These are phyloP conservation scores for Acinonyx jubatus DNA, from an alignment of 2,113 vertebrate species.

Conservation along the genomic window DNA sequence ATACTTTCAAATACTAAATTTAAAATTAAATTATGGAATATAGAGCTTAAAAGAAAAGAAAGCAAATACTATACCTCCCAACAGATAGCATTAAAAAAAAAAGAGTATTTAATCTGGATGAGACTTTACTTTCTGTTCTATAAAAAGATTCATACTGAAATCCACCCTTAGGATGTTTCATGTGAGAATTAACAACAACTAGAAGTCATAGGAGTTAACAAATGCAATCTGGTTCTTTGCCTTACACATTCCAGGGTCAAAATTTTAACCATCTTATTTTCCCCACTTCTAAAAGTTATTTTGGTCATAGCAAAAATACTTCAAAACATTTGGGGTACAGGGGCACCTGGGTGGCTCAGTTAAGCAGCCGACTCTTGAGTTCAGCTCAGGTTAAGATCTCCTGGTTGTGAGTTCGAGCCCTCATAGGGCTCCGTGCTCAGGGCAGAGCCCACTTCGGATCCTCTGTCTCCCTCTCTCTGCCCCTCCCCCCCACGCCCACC, in stretches of 20 bases:
- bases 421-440: too few species aligned
- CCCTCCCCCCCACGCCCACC: too few species aligned
- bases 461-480: too few species aligned
- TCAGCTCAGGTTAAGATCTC: too few species aligned
- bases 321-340: background rate
- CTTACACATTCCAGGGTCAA: background rate
- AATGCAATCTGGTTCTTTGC: background rate
- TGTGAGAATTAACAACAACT: background rate
- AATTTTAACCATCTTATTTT: background rate
- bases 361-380: too few species aligned
- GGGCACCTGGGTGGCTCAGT: too few species aligned
- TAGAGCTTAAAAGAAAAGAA: background rate
- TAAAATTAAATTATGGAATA: constrained; percentile 7
- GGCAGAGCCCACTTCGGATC: too few species aligned
- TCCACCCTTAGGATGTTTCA: background rate
- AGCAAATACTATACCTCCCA: background rate
- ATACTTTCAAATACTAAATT: background rate
- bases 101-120: background rate
- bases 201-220: background rate
- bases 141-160: background rate
- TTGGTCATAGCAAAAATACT: background rate
- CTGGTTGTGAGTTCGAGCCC: too few species aligned
- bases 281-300: background rate
- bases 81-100: background rate
- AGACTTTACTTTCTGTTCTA: background rate